Percentiles rank a stretch among this genome's conserved stretches.
phyloP scores from a whole-genome alignment of 1,140 invertebrate species.

The Philopotamus ludificatus region DNA sequence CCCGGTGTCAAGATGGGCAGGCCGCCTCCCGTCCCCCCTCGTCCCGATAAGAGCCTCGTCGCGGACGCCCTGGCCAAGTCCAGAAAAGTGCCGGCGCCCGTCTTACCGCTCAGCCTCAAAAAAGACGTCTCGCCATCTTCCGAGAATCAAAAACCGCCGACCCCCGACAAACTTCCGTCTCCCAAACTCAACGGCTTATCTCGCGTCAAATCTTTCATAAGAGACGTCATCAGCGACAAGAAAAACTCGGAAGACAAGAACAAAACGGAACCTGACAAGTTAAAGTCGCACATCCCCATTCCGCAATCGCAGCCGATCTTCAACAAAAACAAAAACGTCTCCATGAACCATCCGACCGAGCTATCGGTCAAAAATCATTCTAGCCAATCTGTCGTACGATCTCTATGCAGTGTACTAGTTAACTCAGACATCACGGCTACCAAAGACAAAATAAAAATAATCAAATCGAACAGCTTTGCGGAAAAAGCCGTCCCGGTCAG shows the following conservation, averaged over 20 bases:
- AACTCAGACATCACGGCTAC: slow-evolving; percentile 47
- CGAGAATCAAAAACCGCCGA: slow-evolving; percentile 49
- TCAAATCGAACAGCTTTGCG: slow-evolving; percentile 55
- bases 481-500: slow-evolving; percentile 54
- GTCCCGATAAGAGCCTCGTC: slow-evolving; percentile 67
- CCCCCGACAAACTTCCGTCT: slow-evolving; percentile 51
- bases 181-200: slow-evolving; percentile 53
- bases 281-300: slow-evolving; percentile 39
- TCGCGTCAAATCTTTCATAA: slow-evolving; percentile 55
- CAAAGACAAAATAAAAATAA: slow-evolving; percentile 42
- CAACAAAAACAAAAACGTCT: slow-evolving; percentile 17
- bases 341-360: slow-evolving; percentile 34
- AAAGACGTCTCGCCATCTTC: slow-evolving; percentile 50
- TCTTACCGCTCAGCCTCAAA: slow-evolving; percentile 54
- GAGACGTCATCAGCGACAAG: slow-evolving; percentile 56
- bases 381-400: slow-evolving; percentile 55
- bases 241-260: slow-evolving; percentile 53
- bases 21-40: slow-evolving; percentile 71
- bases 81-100: slow-evolving; percentile 55
- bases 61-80: slow-evolving; percentile 68
- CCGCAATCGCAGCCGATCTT: slow-evolving; percentile 27
- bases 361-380: slow-evolving; percentile 41
- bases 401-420: slow-evolving; percentile 51
- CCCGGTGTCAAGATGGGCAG: slow-evolving; percentile 49
- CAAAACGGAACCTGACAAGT: neutral